Percentiles rank a stretch among this genome's conserved stretches.
These are phyloP conservation scores for Stegostoma tigrinum DNA, from an alignment of 2,113 vertebrate species.

Conservation along the genomic window DNA sequence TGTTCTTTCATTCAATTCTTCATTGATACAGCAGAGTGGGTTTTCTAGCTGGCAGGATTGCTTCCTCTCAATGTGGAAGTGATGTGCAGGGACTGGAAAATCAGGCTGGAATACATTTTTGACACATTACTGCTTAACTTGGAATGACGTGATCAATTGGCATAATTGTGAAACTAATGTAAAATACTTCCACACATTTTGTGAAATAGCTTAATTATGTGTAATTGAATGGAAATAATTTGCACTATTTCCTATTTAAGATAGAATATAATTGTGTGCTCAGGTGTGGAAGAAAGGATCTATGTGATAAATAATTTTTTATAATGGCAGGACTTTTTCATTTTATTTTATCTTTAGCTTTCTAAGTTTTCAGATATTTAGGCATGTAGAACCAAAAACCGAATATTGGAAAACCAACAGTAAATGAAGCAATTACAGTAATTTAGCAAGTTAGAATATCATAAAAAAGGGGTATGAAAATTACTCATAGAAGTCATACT, in stretches of 20 bases:
- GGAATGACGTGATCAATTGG: neutral
- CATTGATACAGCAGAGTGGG: neutral
- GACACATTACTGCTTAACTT: neutral
- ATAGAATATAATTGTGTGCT: neutral
- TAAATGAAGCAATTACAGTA: neutral
- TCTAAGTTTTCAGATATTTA: neutral
- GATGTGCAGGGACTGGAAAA: neutral
- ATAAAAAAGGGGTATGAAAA: neutral
- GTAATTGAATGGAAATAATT: neutral
- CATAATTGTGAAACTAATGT: neutral
- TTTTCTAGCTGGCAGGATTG: neutral
- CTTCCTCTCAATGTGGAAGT: neutral
- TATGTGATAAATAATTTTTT: neutral
- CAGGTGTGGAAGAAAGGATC: neutral
- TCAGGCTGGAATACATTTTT: neutral
- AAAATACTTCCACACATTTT: slow-evolving; percentile 9
- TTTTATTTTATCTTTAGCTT: neutral
- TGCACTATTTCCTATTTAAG: neutral
- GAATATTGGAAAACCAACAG: neutral
- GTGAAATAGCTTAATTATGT: neutral
- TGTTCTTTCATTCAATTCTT: neutral
- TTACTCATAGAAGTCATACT: neutral
- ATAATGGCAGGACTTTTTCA: neutral
- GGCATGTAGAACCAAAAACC: neutral
- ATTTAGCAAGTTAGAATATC: neutral